Conservation (phyloP, 2,113 vertebrate species). For the Cebus imitator region DNA sequence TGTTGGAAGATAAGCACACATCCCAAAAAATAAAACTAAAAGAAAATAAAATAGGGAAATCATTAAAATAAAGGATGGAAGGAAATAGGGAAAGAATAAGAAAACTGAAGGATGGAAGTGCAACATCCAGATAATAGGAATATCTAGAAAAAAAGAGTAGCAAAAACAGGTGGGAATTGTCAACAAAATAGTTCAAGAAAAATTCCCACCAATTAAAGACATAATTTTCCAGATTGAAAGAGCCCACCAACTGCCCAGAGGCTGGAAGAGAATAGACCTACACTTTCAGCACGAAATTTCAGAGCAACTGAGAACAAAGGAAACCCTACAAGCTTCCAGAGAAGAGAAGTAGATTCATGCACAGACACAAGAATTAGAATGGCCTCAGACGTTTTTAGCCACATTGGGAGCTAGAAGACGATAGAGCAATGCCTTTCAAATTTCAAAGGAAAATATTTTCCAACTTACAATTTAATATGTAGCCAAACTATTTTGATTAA, state of each 20-base stretch:
- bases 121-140: not conserved
- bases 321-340: not conserved
- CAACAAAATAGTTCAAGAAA: not conserved
- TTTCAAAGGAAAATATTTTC: not conserved
- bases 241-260: not conserved
- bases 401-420: not conserved
- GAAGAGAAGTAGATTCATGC: not conserved
- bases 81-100: not conserved
- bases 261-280: not conserved
- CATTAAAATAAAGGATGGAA: not conserved
- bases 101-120: not conserved
- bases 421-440: not conserved
- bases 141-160: not conserved
- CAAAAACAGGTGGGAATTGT: not conserved
- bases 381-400: not conserved
- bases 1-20: not conserved
- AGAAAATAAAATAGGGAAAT: not conserved
- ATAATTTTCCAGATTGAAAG: not conserved
- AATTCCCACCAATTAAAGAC: not conserved
- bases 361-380: not conserved
- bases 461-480: not conserved
- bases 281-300: not conserved
- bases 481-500: not conserved
- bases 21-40: constrained; percentile 9
- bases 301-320: not conserved